phyloP scores from a whole-genome alignment of 1,140 invertebrate genomes.

The Metopolophium dirhodum region DNA sequence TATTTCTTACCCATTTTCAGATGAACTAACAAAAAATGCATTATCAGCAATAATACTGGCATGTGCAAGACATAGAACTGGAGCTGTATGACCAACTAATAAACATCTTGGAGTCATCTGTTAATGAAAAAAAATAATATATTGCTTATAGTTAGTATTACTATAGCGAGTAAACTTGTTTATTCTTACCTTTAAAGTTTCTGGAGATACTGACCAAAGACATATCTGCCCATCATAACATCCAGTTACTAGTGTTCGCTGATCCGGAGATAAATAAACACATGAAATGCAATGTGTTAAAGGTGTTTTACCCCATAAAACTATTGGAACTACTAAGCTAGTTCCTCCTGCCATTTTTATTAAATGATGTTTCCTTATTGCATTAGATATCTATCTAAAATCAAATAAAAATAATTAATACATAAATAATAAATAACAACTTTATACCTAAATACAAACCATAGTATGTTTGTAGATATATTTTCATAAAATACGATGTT shows the following conservation, averaged over 20 bases:
- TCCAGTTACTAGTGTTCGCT: conserved; percentile 92
- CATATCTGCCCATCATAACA: conserved; percentile 98
- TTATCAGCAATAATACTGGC: conserved; percentile 76
- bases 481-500: background rate
- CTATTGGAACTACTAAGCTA: conserved; percentile 94
- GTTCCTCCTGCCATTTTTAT: conserved; percentile 75
- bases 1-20: conserved; percentile 80
- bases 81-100: conserved; percentile 92
- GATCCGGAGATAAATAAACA: conserved; percentile 89
- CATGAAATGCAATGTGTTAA: conserved; percentile 97
- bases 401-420: background rate
- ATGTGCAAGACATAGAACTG: conserved; percentile 87
- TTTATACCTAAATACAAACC: background rate
- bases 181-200: conserved; percentile 70
- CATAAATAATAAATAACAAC: background rate
- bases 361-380: background rate
- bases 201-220: conserved; percentile 91
- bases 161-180: background rate
- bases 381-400: background rate
- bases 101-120: conserved; percentile 95
- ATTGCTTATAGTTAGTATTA: background rate
- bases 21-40: conserved; percentile 91
- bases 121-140: conserved; percentile 59
- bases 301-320: conserved; percentile 94
- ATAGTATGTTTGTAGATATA: background rate